Evolutionary conservation across 2,888 invertebrate genomes (phyloP).

Genomic region (Merodon equestris): DNA sequence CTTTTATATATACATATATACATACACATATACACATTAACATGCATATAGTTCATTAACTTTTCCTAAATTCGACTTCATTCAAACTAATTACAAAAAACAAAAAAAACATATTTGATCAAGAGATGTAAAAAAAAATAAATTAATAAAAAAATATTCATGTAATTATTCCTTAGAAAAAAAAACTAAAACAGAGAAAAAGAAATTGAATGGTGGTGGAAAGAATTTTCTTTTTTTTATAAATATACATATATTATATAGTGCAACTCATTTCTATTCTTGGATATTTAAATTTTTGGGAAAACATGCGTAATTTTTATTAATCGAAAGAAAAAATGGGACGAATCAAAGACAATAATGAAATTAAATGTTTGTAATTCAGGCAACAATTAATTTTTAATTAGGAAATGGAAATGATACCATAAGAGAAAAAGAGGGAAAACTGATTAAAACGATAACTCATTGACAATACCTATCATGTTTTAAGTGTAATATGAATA

Average conservation of each 20-base stretch:
- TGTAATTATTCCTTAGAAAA: slow-evolving; percentile 43
- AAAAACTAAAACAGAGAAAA: slow-evolving; percentile 12
- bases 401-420: slow-evolving; percentile 14
- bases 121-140: slow-evolving; percentile 9
- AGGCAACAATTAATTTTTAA: slow-evolving; percentile 62
- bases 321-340: slow-evolving; percentile 51
- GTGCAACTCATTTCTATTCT: background rate
- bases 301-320: slow-evolving; percentile 13
- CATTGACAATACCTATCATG: slow-evolving; percentile 67
- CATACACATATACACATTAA: background rate
- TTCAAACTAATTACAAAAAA: slow-evolving; percentile 15
- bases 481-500: slow-evolving; percentile 61
- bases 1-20: slow-evolving; percentile 59
- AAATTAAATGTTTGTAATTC: slow-evolving; percentile 44
- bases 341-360: background rate
- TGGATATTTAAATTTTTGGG: too few species aligned
- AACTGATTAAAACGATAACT: slow-evolving; percentile 8
- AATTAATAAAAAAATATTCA: slow-evolving; percentile 15
- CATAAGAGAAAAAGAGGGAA: too few species aligned
- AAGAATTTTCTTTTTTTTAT: background rate
- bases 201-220: background rate
- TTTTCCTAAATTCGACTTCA: slow-evolving; percentile 64
- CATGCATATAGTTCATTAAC: slow-evolving; percentile 38
- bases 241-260: background rate
- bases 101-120: slow-evolving; percentile 42